Base-by-base conservation (phyloP, 2,797 vertebrate species). In the Tangara arthus region DNA sequence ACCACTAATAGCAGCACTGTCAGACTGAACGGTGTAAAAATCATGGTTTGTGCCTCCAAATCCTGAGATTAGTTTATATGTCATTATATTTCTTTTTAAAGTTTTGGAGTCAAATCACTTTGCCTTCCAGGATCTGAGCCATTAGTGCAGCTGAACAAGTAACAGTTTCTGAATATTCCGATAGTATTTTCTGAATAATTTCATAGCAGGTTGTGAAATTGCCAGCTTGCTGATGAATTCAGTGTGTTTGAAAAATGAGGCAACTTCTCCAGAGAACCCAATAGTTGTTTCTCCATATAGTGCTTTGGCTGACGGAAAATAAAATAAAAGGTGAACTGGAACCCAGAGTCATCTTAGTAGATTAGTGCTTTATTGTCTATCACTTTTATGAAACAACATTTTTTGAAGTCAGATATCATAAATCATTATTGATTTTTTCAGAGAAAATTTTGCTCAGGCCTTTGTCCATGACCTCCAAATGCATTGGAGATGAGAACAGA, bases 361-460 rank as follows among this genome's bases (percentile, higher is more conserved):
- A 80, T 94, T 89, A 96, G 76, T 91, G 65, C 20, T 87, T 94
- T 70, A 66, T 82, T 96, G 87, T 82, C 79, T 91, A 88, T 84
- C 88, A 90, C 64, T 95, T 93, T 88, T 86, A 88, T 83, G 91
- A 96, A 95, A 81, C 83, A 93, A 93, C 55, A 66, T 55, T 86
- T 96, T 95, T 90, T 87, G 30, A 88, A 96, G 85, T 94, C 91
- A 91, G 66, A 82, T 76, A 69, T 79, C 85, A 84, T 92, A 94
- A 93, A 93, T 88, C 79, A 91, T 87, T 95, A 94, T 92, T 87
- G 94, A 96, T 94, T 95, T 96, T 96, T 44, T 72, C 34, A 46
- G 59, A 79, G 63, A 93, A 95, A 82, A 72, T 93, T 88, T 91
- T 94, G 37, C 77, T 88, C 59, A 41, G 75, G 34, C 28, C 69